A percentile compares a stretch with the other conserved stretches of the same genome.
phyloP scores from a whole-genome alignment of 2,888 invertebrate species.

The Epinotia bilunana region DNA sequence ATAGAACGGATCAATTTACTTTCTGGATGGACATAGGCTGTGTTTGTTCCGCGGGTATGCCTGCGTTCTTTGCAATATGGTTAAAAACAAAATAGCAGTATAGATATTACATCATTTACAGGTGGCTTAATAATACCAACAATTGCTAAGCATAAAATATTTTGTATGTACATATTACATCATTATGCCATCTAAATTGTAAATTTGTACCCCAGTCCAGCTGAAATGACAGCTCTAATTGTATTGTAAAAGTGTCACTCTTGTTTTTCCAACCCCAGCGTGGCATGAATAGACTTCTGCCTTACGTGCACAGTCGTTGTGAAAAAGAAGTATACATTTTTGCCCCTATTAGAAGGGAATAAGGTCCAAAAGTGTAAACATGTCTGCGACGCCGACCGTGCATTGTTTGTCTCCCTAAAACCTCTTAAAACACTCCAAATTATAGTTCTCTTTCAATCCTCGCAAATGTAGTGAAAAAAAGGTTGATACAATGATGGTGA shows the following conservation, averaged over 20 bases:
- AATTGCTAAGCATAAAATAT: not conserved
- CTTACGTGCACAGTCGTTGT: not conserved
- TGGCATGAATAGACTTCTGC: constrained; percentile 2
- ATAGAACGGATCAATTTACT: too few relatives aligned
- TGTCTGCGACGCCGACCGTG: not conserved
- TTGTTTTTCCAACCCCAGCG: constrained; percentile 23
- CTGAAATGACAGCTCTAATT: constrained; percentile 29
- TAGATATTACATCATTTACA: too few relatives aligned
- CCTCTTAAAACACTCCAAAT: constrained; percentile 33
- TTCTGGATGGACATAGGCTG: too few relatives aligned
- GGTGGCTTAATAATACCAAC: not conserved
- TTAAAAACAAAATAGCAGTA: too few relatives aligned
- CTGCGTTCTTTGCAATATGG: too few relatives aligned
- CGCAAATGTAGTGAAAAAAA: constrained; percentile 17
- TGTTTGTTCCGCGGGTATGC: too few relatives aligned
- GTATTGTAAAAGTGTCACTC: constrained; percentile 30
- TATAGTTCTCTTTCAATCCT: constrained; percentile 30
- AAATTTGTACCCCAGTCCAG: constrained; percentile 20
- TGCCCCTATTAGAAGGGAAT: not conserved
- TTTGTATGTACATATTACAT: not conserved
- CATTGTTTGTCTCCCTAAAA: constrained; percentile 21
- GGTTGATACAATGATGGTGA: constrained; percentile 17
- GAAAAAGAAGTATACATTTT: not conserved
- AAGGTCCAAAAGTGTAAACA: not conserved
- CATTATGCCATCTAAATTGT: constrained; percentile 24